Conservation (phyloP, 1,140 invertebrate genomes). For the Caerostris darwini region DNA sequence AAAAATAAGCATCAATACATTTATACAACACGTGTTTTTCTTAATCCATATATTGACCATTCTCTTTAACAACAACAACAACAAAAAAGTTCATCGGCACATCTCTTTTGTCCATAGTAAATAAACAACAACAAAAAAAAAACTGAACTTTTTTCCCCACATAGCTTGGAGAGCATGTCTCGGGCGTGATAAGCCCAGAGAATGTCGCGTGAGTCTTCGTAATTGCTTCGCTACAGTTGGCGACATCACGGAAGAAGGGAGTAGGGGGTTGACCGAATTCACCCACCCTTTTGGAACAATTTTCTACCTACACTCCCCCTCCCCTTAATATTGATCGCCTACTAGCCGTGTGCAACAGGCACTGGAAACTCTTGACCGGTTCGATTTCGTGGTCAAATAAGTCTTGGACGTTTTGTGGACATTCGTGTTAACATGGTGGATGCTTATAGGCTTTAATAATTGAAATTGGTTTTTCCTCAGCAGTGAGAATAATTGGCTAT, state of each 20-base stretch:
- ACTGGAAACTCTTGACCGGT: background rate
- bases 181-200: background rate
- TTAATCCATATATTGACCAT: too few relatives aligned
- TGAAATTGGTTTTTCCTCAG: background rate
- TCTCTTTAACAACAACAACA: too few relatives aligned
- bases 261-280: background rate
- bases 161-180: background rate
- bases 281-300: background rate
- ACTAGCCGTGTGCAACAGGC: background rate
- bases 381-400: background rate
- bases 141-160: background rate
- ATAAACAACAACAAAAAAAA: background rate
- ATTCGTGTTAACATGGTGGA: background rate
- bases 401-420: background rate
- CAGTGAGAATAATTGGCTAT: background rate
- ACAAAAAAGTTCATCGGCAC: too few relatives aligned
- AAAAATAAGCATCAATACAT: too few relatives aligned
- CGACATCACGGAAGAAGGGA: background rate
- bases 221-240: background rate
- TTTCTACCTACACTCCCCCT: background rate
- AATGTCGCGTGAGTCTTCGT: background rate
- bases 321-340: background rate
- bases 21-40: too few relatives aligned
- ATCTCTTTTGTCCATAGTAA: background rate
- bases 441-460: background rate